Base-by-base conservation (phyloP, 2,113 vertebrate genomes). In the Neogale vison region DNA sequence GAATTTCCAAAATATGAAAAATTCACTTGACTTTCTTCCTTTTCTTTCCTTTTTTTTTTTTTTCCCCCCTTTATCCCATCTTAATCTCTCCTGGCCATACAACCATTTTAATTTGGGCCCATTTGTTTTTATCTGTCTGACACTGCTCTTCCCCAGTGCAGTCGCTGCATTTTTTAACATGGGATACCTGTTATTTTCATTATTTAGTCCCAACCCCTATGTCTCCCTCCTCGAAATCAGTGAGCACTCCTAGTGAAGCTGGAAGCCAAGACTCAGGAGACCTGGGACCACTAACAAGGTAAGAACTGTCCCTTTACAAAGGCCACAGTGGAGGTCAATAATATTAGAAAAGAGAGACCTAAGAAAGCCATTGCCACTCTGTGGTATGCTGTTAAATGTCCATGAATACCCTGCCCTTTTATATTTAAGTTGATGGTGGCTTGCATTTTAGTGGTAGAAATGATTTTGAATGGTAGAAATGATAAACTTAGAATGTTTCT, bases 171-270 rank as follows among this genome's bases (percentile, higher is more conserved):
- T 98, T 98, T 98, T 98, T 99, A 99, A 99, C 99, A 98, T 99
- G 98, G 98, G 98, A 99, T 98, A 98, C 98, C 98, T 99, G 99
- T 99, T 99, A 98, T 99, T 99, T 99, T 99, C 98, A 98, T 99
- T 99, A 98, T 99, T 99, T 99, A 99, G 99, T 99, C 98, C 99
- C 99, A 98, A 99, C 99, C 98, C 99, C 99, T 98, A 99, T 99
- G 99, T 99, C 99, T 98, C 99, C 99, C 97, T 99, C 99, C 98
- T 99, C 99, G 98, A 99, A 99, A 99, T 99, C 99, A 98, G 98
- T 99, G 99, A 99, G 99, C 99, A 99, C 99, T n/a, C 99, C 99
- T 98, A 99, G 99, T 98, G 99, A 99, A 91, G 99, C 99, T 39
- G 99, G 99, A 98, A 99, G 99, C 98, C 99, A 99, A 98, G 99